Base-by-base conservation (phyloP, 2,888 invertebrate genomes). In the Limenitis camilla region DNA sequence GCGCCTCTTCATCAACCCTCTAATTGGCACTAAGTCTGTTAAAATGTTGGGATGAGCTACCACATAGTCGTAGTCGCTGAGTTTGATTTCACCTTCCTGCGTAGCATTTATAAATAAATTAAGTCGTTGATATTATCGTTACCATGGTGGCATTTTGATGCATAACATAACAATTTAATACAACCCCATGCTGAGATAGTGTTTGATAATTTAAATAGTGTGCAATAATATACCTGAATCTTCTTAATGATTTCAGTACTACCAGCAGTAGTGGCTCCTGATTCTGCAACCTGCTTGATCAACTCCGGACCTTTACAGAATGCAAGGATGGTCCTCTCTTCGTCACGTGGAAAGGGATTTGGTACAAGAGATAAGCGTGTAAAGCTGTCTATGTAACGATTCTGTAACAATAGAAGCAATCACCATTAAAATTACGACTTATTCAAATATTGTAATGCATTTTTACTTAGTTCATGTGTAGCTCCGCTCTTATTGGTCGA, bases 31-130 rank as follows among this genome's bases (percentile, higher is more conserved):
- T 35, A 96, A 69, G 47, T 96, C 96, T 0, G 94, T 90, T 44
- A 95, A 74, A 56, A 96, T 93, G 69, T 93, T 92, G 0, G 94
- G 92, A 81, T 96, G 94, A 0, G 94, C 93, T 9, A 96, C 81
- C 6, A 94, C 71, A 67, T 89, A 92, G 64, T 94, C 91, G 69
- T 91, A 96, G 61, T 96, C 94, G 5, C 86, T 78, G 2, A 92
- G 65, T 51, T 88, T 81, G 4, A 94, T 68, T 59, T 90, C 88
- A n/a, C 94, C 94, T 67, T 88, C 91, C 87, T 94, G 71, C 5
- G 58, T 55, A 51, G 53, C 10, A 35, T 9, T n/a, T 35, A 19
- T 38, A 29, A 35, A 40, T 33, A 11, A 30, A 33, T 39, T 45
- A 33, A 29, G 28, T 5, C 9, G 8, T 5, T 27, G 11, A 39